These are phyloP conservation scores for Danaus melanippus DNA, from an alignment of 1,140 invertebrate genomes.

Conservation along the genomic window DNA sequence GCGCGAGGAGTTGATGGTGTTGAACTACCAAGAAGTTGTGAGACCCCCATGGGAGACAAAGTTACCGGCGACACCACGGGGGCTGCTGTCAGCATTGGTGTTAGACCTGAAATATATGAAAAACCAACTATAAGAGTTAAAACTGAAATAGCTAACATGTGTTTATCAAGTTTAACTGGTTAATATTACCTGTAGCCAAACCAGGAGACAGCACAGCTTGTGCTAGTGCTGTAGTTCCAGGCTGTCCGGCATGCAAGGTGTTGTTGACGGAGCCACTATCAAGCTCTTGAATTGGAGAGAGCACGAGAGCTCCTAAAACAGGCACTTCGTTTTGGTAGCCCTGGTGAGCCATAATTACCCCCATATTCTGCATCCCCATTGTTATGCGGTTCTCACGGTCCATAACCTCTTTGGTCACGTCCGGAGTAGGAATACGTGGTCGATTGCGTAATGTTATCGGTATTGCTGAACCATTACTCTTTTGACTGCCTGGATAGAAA, in stretches of 20 bases:
- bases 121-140: too few species aligned
- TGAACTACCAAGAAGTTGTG: slow-evolving; percentile 59
- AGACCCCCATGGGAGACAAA: slow-evolving; percentile 59
- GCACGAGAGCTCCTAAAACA: slow-evolving; percentile 80
- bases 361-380: slow-evolving; percentile 72
- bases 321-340: slow-evolving; percentile 77
- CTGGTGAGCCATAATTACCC: slow-evolving; percentile 77
- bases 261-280: slow-evolving; percentile 80
- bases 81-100: slow-evolving; percentile 73
- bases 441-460: slow-evolving; percentile 80
- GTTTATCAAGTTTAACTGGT: too few species aligned
- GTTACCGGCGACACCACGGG: slow-evolving; percentile 71
- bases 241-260: slow-evolving; percentile 78
- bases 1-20: slow-evolving; percentile 54
- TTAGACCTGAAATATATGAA: slow-evolving; percentile 65
- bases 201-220: slow-evolving; percentile 79
- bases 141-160: too few species aligned
- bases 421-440: slow-evolving; percentile 88
- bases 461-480: slow-evolving; percentile 77
- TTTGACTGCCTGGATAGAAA: slow-evolving; percentile 72
- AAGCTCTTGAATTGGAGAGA: slow-evolving; percentile 84
- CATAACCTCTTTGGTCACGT: slow-evolving; percentile 83
- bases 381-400: slow-evolving; percentile 78
- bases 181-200: slow-evolving; percentile 39
- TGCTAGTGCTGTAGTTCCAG: slow-evolving; percentile 79